These are phyloP conservation scores for Formica exsecta DNA, from an alignment of 1,140 invertebrate genomes.

Conservation along the genomic window DNA sequence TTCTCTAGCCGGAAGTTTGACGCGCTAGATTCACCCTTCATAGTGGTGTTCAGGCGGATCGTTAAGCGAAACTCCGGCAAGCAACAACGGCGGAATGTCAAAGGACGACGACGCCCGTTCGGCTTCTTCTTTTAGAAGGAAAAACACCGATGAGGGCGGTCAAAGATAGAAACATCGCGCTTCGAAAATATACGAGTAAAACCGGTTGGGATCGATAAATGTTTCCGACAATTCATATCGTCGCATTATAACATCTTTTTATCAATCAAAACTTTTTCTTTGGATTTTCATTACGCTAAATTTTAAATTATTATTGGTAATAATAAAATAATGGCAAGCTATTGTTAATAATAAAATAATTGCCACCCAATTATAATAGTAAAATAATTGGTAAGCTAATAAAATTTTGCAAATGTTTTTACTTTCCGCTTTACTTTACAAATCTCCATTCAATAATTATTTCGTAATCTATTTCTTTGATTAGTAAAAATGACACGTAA, in stretches of 20 bases:
- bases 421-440: not conserved
- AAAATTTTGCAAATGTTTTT: not conserved
- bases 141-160: not conserved
- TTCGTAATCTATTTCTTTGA: not conserved
- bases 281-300: not conserved
- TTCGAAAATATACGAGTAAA: constrained; percentile 27
- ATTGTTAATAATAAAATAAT: not conserved
- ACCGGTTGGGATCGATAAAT: constrained; percentile 7
- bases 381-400: not conserved
- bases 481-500: not conserved
- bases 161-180: constrained; percentile 31
- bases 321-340: not conserved
- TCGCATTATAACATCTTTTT: not conserved
- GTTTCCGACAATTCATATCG: constrained; percentile 11
- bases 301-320: not conserved
- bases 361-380: not conserved
- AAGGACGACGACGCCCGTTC: constrained; percentile 18
- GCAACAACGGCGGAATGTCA: constrained; percentile 42
- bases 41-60: constrained; percentile 39
- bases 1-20: constrained; percentile 9
- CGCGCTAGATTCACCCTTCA: constrained; percentile 45
- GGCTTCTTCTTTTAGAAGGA: constrained; percentile 25
- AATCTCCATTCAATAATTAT: not conserved
- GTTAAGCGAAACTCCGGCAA: constrained; percentile 63
- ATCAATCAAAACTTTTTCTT: not conserved